A percentile compares a stretch with the other conserved stretches of the same genome.
phyloP scores from a whole-genome alignment of 2,888 invertebrate genomes.

The Caenorhabditis virilis region DNA sequence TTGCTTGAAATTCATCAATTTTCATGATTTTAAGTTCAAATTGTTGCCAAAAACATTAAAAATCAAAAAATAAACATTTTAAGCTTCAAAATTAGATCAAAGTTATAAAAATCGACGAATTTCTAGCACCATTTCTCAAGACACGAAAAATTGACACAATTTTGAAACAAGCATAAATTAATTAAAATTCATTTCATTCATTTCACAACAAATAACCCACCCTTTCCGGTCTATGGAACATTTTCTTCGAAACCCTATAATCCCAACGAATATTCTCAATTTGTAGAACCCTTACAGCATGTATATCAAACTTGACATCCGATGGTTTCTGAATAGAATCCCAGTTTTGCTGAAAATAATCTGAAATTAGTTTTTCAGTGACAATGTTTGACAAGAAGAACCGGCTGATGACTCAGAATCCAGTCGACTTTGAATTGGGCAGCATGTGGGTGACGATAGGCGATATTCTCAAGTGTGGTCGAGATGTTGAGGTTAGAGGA shows the following conservation, averaged over 20 bases:
- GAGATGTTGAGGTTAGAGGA: constrained; percentile 19
- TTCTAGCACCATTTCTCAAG: too few relatives aligned
- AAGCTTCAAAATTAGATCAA: too few relatives aligned
- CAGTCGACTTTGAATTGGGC: constrained; percentile 39
- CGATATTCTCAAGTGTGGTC: constrained; percentile 10
- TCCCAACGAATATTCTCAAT: constrained; percentile 34
- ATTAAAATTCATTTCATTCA: too few relatives aligned
- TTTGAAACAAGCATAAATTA: too few relatives aligned
- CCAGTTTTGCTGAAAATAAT: constrained; percentile 25
- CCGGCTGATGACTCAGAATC: constrained; percentile 35
- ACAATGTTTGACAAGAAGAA: background rate
- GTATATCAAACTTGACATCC: constrained; percentile 25
- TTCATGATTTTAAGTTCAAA: too few relatives aligned
- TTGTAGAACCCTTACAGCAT: constrained; percentile 19
- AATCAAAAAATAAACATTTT: constrained; percentile 1
- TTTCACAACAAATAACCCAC: too few relatives aligned
- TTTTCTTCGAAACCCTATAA: constrained; percentile 44
- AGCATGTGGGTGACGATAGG: constrained; percentile 23
- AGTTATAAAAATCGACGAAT: too few relatives aligned
- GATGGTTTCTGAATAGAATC: constrained; percentile 15
- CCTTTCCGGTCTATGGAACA: constrained; percentile 47
- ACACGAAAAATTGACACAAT: too few relatives aligned
- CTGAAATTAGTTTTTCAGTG: constrained; percentile 5
- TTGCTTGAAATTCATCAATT: background rate
- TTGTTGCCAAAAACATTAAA: background rate